Percentiles rank a stretch among this genome's conserved stretches.
phyloP scores from a whole-genome alignment of 2,113 vertebrate genomes.

The Hypomesus transpacificus region DNA sequence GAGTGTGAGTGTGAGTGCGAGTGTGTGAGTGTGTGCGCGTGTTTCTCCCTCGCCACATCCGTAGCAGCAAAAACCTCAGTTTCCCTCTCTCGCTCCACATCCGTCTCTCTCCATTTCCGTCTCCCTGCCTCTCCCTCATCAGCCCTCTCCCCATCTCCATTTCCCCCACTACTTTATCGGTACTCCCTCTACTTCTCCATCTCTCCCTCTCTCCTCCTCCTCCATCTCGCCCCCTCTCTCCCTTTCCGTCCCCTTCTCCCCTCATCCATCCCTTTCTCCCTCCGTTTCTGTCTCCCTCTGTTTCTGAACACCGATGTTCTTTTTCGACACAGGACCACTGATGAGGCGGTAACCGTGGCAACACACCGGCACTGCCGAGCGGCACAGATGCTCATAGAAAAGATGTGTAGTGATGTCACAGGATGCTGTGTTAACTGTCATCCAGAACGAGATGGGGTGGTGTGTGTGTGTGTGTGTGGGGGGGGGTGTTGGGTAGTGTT shows the following conservation, averaged over 20 bases:
- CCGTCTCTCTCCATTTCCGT: too few relatives aligned
- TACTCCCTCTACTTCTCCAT: too few relatives aligned
- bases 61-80: too few relatives aligned
- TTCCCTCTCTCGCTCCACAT: too few relatives aligned
- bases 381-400: neutral
- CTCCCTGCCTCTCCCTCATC: too few relatives aligned
- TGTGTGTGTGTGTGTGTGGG: neutral
- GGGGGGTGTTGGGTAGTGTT: neutral
- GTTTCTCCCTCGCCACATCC: neutral
- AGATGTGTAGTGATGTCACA: neutral
- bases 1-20: neutral
- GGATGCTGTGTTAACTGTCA: neutral
- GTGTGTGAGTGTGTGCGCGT: neutral
- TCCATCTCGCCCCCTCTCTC: too few relatives aligned
- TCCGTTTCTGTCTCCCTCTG: slow-evolving; percentile 4
- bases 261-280: neutral
- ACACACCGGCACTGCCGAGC: neutral
- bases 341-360: slow-evolving; percentile 29
- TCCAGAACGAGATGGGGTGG: neutral
- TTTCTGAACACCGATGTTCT: neutral
- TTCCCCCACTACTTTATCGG: too few relatives aligned
- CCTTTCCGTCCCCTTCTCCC: too few relatives aligned
- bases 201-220: too few relatives aligned
- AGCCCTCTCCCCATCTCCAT: too few relatives aligned
- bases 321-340: slow-evolving; percentile 14